Base-by-base conservation (phyloP, 2,797 vertebrate genomes). In the Lacerta bilineata region DNA sequence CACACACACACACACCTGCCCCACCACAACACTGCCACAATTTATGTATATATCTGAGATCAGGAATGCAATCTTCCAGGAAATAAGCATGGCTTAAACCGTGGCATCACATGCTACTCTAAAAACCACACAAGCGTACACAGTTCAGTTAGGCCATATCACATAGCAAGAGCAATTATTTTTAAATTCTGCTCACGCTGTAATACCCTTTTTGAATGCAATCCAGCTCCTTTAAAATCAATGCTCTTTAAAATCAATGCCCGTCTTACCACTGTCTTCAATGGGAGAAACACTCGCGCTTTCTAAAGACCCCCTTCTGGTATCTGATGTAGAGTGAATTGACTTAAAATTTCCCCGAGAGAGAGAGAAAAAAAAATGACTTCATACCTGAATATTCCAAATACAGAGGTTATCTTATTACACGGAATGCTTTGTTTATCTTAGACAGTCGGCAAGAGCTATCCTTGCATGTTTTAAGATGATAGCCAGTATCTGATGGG, bases 161-260 rank as follows among this genome's bases (percentile, higher is more conserved):
- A 72, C 85, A 8, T 7, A 89, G 72, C 7, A 81, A 79, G 27
- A 80, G 18, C 7, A 13, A 86, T 27, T 69, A 8, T 72, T 78
- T 61, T 36, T 5, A 81, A 55, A 25, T 87, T 87, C 20, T 90
- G 0, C 5, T 81, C 18, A 7, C 78, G 1, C 41, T 84, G 81
- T 84, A 85, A 10, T 86, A 74, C 15, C 2, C 68, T 0, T 78
- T 90, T 10, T 72, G 66, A 11, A 74, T 79, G 50, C 68, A 64
- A 39, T 39, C 55, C 55, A 81, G 59, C 71, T 74, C 25, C 68
- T 85, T 85, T 75, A 61, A 85, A 85, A 89, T 50, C 55, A 85
- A 89, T 75, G 68, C n/a, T 55, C 68, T 85, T 85, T 75, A 61
- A 85, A 85, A 89, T 50, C 55, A 85, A 89, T 75, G 68, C n/a